These are phyloP conservation scores for Oreochromis aureus DNA, from an alignment of 2,113 vertebrate species.

Conservation along the genomic window DNA sequence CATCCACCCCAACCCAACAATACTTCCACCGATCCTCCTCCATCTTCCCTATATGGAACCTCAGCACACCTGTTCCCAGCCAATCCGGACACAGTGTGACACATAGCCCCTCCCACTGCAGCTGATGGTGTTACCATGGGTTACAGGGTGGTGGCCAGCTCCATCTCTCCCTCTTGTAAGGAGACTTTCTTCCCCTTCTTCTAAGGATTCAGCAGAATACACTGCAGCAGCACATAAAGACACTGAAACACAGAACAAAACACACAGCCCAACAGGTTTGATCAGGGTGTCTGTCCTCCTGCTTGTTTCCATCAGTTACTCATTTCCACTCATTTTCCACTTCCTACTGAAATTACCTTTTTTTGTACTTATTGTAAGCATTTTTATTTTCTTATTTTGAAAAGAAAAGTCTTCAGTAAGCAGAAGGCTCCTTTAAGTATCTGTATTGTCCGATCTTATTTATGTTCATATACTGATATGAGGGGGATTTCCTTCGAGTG, in stretches of 20 bases:
- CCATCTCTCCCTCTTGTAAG: slow-evolving; percentile 17
- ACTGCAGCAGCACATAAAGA: background rate
- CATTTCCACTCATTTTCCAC: background rate
- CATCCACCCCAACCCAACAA: background rate
- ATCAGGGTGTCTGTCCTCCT: background rate
- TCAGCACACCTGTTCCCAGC: slow-evolving; percentile 67
- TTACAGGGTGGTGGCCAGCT: slow-evolving; percentile 69
- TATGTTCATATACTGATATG: background rate
- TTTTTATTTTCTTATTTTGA: background rate
- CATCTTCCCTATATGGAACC: slow-evolving; percentile 46
- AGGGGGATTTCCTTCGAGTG: background rate
- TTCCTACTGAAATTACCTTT: background rate
- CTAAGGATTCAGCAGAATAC: background rate
- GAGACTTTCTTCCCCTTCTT: slow-evolving; percentile 7
- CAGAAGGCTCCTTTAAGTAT: background rate
- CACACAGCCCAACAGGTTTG: background rate
- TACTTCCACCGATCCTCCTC: slow-evolving; percentile 6
- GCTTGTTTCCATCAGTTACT: background rate
- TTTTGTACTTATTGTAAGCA: background rate
- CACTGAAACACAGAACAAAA: background rate
- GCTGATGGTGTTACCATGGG: slow-evolving; percentile 62
- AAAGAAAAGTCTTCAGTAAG: background rate
- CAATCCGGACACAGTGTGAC: slow-evolving; percentile 49
- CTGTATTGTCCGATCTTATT: background rate
- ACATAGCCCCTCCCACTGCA: slow-evolving; percentile 68